These are phyloP conservation scores for Scalopus aquaticus DNA, from an alignment of 2,113 vertebrate genomes.

Conservation along the genomic window DNA sequence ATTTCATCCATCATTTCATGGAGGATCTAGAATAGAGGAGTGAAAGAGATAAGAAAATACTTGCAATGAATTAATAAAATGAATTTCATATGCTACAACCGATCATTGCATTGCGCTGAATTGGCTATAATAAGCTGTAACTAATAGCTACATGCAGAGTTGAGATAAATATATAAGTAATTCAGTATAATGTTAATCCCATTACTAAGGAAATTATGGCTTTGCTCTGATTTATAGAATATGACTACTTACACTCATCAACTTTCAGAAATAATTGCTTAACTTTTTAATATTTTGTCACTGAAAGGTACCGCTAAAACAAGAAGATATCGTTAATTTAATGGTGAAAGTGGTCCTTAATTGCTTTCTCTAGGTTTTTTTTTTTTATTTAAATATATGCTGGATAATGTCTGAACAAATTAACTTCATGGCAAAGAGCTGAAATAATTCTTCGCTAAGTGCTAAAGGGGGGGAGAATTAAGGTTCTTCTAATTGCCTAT, in stretches of 20 bases:
- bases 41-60: neutral
- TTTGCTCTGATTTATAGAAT: neutral
- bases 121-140: neutral
- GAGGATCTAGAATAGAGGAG: conserved; percentile 88
- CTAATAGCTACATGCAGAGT: neutral
- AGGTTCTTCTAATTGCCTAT: conserved; percentile 62
- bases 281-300: neutral
- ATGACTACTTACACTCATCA: neutral
- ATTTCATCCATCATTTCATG: conserved; percentile 99
- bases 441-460: conserved; percentile 59
- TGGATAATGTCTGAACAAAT: conserved; percentile 69
- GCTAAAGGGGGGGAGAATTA: neutral
- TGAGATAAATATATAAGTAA: neutral
- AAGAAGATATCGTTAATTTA: conserved; percentile 39
- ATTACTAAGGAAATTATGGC: neutral
- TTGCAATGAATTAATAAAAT: neutral
- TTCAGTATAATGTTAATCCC: neutral
- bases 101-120: neutral
- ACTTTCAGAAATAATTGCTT: neutral
- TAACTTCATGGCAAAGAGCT: conserved; percentile 70
- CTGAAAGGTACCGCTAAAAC: neutral
- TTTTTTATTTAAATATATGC: conserved; percentile 60
- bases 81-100: neutral
- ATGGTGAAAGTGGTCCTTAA: conserved; percentile 54
- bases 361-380: conserved; percentile 49